phyloP scores from a whole-genome alignment of 2,113 vertebrate species.

The Ictidomys tridecemlineatus region DNA sequence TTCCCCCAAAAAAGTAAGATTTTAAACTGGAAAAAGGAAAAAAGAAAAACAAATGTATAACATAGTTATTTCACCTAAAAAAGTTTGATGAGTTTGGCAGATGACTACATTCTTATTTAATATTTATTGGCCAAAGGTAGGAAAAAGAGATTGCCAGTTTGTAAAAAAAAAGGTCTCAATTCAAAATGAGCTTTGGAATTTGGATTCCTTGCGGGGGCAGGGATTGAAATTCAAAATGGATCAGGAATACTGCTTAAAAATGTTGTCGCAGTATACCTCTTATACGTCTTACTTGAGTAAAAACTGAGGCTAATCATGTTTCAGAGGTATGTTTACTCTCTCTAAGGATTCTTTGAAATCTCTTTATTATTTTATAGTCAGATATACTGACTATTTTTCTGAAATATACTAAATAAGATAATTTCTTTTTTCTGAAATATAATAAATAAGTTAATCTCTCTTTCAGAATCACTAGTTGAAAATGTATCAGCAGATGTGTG shows the following conservation, averaged over 20 bases:
- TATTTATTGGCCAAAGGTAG: too few species aligned
- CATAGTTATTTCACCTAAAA: neutral
- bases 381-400: too few species aligned
- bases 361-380: too few species aligned
- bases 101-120: too few species aligned
- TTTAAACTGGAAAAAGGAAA: neutral
- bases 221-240: neutral
- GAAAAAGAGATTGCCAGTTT: neutral
- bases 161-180: neutral
- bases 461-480: neutral
- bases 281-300: too few species aligned
- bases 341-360: too few species aligned
- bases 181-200: neutral
- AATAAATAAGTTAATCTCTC: neutral
- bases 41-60: neutral
- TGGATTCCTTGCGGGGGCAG: neutral
- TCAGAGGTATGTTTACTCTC: too few species aligned
- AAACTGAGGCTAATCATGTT: too few species aligned
- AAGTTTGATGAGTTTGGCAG: neutral
- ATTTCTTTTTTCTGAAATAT: too few species aligned
- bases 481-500: neutral
- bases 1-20: neutral
- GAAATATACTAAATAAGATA: too few species aligned
- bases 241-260: neutral
- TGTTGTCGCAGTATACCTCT: too few species aligned